Conservation (phyloP, 2,797 vertebrate genomes). For the Gallinago nigripennis region DNA sequence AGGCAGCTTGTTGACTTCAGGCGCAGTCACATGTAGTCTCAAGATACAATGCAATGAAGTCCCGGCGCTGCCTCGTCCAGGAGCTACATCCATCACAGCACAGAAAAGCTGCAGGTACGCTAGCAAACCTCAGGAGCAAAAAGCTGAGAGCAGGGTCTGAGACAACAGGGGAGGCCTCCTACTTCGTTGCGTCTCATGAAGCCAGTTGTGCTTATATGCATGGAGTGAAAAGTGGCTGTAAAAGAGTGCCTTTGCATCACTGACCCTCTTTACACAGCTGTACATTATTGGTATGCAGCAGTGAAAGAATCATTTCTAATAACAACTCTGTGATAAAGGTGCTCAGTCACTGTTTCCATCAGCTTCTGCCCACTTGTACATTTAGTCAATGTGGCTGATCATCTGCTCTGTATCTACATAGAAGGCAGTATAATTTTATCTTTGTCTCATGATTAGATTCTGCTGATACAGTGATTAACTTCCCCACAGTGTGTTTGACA, state of each 20-base stretch:
- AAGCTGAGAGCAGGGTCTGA: neutral
- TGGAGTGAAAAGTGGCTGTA: neutral
- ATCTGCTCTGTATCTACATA: neutral
- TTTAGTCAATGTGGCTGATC: neutral
- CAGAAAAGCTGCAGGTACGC: rapidly evolving
- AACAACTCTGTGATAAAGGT: neutral
- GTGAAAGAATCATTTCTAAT: neutral
- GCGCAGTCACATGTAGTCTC: neutral
- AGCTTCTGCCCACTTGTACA: neutral
- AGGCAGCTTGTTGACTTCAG: neutral
- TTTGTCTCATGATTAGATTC: neutral
- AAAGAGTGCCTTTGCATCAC: neutral
- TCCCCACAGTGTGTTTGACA: neutral
- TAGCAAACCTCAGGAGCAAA: neutral
- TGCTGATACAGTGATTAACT: neutral
- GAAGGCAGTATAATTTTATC: neutral
- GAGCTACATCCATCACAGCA: rapidly evolving
- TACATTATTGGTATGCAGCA: neutral
- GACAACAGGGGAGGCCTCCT: neutral
- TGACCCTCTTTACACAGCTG: neutral
- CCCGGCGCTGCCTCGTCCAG: rapidly evolving
- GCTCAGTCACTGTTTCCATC: neutral
- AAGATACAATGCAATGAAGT: neutral
- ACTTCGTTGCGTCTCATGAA: neutral
- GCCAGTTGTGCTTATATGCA: neutral